Evolutionary conservation across 1,140 invertebrate genomes (phyloP).

Genomic region (Hycleus phaleratus): DNA sequence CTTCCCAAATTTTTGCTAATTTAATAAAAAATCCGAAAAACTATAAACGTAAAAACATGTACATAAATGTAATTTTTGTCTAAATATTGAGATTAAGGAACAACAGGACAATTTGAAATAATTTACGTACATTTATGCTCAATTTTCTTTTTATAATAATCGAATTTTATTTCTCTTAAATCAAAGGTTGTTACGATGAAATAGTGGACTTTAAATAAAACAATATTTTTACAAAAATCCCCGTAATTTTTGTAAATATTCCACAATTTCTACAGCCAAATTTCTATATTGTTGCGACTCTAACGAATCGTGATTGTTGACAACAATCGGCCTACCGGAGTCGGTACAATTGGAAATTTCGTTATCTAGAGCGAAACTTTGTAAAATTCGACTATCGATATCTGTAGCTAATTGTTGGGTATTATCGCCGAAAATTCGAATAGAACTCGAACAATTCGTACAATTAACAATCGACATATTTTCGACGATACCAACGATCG

Average conservation of each 20-base stretch:
- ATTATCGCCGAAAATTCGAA: slow-evolving; percentile 54
- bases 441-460: slow-evolving; percentile 56
- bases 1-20: slow-evolving; percentile 5
- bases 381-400: slow-evolving; percentile 52
- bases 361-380: slow-evolving; percentile 66
- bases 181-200: too few relatives aligned
- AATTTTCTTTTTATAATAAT: too few relatives aligned
- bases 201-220: too few relatives aligned
- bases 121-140: too few relatives aligned
- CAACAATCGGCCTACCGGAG: slow-evolving; percentile 65
- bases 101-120: too few relatives aligned
- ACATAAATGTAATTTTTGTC: too few relatives aligned
- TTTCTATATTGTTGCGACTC: slow-evolving; percentile 49
- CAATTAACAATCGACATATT: slow-evolving; percentile 77
- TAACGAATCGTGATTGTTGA: slow-evolving; percentile 55
- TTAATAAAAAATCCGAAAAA: neutral
- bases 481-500: slow-evolving; percentile 73
- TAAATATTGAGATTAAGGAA: too few relatives aligned
- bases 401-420: slow-evolving; percentile 47
- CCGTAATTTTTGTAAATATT: too few relatives aligned
- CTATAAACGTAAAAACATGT: too few relatives aligned
- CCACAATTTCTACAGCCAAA: too few relatives aligned
- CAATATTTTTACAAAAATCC: too few relatives aligned
- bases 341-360: slow-evolving; percentile 42
- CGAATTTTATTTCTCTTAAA: too few relatives aligned